Percentiles rank a stretch among this genome's conserved stretches.
These are phyloP conservation scores for Charina bottae DNA, from an alignment of 2,113 vertebrate species.

Conservation along the genomic window DNA sequence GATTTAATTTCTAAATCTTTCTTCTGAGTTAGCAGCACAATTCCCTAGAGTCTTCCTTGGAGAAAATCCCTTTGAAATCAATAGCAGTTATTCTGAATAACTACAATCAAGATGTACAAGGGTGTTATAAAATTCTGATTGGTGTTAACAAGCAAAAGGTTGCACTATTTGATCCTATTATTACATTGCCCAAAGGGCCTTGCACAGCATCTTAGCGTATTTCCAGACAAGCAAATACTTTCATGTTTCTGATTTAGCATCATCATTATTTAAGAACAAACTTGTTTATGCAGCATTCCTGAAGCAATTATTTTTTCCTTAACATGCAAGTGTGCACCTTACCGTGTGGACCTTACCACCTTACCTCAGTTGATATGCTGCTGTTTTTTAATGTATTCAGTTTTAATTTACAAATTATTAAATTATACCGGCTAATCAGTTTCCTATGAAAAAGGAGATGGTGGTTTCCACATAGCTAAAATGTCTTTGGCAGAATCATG, in stretches of 20 bases:
- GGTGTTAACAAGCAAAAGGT: neutral
- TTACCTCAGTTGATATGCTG: conserved; percentile 43
- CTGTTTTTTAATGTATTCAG: conserved; percentile 1
- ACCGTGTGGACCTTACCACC: conserved; percentile 35
- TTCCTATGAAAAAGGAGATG: neutral
- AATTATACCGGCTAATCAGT: conserved; percentile 15
- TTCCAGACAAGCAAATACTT: conserved; percentile 39
- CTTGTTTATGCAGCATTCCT: conserved; percentile 46
- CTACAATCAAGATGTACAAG: neutral
- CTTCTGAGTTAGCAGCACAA: neutral
- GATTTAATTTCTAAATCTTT: neutral
- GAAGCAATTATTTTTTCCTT: conserved; percentile 60
- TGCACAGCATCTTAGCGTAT: conserved; percentile 34
- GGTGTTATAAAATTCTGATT: neutral
- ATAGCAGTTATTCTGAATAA: neutral
- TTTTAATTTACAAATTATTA: conserved; percentile 46
- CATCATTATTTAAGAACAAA: conserved; percentile 62
- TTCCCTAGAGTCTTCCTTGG: neutral
- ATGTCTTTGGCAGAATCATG: neutral
- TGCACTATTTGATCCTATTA: neutral
- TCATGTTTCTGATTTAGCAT: conserved; percentile 60
- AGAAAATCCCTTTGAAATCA: neutral
- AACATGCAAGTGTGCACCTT: conserved; percentile 48
- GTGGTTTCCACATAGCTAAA: neutral
- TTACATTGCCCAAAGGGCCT: conserved; percentile 20